phyloP scores from a whole-genome alignment of 35 echinoderm and acorn worm species.

The Apostichopus californicus region DNA sequence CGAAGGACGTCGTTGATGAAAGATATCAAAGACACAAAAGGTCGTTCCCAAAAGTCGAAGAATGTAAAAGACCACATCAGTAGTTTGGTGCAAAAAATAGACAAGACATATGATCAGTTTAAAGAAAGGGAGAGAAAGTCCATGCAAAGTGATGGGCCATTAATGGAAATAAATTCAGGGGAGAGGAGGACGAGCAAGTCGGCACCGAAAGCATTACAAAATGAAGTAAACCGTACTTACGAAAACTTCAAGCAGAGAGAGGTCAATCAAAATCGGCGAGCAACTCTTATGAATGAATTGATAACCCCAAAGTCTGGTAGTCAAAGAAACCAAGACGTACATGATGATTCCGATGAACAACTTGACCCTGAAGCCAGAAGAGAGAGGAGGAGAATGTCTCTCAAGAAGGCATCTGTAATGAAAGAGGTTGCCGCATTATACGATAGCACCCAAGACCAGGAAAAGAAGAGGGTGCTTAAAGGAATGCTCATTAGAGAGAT shows the following conservation, averaged over 20 bases:
- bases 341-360: not conserved
- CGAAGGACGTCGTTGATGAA: not conserved
- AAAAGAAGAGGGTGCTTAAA: constrained; percentile 3
- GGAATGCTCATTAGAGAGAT: constrained; percentile 34
- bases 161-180: not conserved
- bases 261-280: not conserved
- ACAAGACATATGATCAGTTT: constrained; percentile 14
- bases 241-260: not conserved
- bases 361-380: not conserved
- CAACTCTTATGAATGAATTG: not conserved
- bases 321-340: not conserved
- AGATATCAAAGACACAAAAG: constrained; percentile 24
- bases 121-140: not conserved
- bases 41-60: constrained; percentile 24
- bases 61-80: constrained; percentile 2
- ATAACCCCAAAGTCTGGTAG: not conserved
- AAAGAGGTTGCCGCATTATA: constrained; percentile 29
- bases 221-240: constrained; percentile 1
- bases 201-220: not conserved
- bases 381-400: not conserved
- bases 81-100: not conserved
- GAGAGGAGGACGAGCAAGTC: not conserved
- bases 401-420: constrained; percentile 29
- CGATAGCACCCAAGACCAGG: constrained; percentile 2
- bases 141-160: not conserved